Evolutionary conservation across 2,797 vertebrate genomes (phyloP).

Genomic region (Semotilus atromaculatus): DNA sequence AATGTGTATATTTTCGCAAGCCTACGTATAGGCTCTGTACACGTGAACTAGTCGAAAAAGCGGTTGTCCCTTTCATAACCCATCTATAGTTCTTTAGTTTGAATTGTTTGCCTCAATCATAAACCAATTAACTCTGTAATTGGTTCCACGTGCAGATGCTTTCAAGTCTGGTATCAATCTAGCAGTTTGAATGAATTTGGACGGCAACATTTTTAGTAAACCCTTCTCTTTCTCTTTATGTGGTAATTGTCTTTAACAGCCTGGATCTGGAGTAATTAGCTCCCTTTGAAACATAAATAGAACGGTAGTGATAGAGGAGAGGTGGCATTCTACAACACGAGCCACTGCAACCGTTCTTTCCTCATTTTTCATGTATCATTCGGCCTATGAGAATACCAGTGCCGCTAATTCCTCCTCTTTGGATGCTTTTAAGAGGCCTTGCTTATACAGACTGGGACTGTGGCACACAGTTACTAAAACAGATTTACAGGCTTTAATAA

Average conservation of each 20-base stretch:
- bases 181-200: conserved; percentile 56
- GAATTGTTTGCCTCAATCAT: conserved; percentile 55
- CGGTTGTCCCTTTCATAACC: conserved; percentile 35
- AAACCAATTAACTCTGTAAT: conserved; percentile 60
- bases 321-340: conserved; percentile 9
- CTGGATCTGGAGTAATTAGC: conserved; percentile 63
- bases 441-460: background rate
- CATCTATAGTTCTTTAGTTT: conserved; percentile 38
- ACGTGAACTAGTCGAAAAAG: conserved; percentile 23
- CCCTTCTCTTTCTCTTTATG: conserved; percentile 57
- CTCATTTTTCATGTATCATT: conserved; percentile 15
- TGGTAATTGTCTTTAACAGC: conserved; percentile 66
- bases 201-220: conserved; percentile 55
- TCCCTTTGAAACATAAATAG: conserved; percentile 57
- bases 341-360: background rate
- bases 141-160: conserved; percentile 61
- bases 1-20: conserved; percentile 41
- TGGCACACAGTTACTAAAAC: conserved; percentile 50
- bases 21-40: background rate
- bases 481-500: conserved; percentile 65
- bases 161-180: conserved; percentile 63
- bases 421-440: conserved; percentile 37
- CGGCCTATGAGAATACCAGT: conserved; percentile 26
- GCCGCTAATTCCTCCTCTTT: conserved; percentile 20
- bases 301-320: conserved; percentile 30